phyloP scores from a whole-genome alignment of 2,888 invertebrate species.

The Polymixis flavicincta region DNA sequence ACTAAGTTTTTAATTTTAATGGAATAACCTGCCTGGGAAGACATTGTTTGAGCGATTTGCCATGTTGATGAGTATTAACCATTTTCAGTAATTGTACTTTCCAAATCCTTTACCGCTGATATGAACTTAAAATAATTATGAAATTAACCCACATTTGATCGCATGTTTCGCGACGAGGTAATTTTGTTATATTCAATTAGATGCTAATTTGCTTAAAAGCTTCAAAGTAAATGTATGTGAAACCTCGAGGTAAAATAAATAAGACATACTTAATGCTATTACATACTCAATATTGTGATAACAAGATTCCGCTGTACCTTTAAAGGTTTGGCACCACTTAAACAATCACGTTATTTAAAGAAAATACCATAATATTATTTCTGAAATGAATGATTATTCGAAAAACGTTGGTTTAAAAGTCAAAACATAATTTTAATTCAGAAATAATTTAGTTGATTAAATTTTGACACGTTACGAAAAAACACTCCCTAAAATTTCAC shows the following conservation, averaged over 20 bases:
- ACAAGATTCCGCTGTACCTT: constrained; percentile 1
- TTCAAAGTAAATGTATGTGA: constrained; percentile 62
- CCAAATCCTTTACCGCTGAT: constrained; percentile 3
- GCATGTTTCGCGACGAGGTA: constrained; percentile 65
- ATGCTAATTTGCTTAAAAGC: constrained; percentile 72
- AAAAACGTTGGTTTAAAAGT: background rate
- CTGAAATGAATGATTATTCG: background rate
- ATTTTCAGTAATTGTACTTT: background rate
- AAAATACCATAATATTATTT: background rate
- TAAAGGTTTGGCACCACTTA: background rate
- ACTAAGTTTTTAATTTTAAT: background rate
- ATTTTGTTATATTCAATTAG: constrained; percentile 66
- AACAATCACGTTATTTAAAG: background rate
- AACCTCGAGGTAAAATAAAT: constrained; percentile 52
- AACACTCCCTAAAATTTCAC: constrained; percentile 43
- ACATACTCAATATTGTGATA: constrained; percentile 8
- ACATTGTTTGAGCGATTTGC: background rate
- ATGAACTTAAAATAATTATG: constrained; percentile 30
- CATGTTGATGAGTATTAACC: constrained; percentile 1
- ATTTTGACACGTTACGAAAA: constrained; percentile 10
- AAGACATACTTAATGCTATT: constrained; percentile 30
- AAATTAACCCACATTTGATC: constrained; percentile 54
- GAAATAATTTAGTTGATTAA: background rate
- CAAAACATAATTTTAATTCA: background rate
- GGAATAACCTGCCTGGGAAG: background rate